These are phyloP conservation scores for Ursus arctos DNA, from an alignment of 2,113 vertebrate genomes.

Conservation along the genomic window DNA sequence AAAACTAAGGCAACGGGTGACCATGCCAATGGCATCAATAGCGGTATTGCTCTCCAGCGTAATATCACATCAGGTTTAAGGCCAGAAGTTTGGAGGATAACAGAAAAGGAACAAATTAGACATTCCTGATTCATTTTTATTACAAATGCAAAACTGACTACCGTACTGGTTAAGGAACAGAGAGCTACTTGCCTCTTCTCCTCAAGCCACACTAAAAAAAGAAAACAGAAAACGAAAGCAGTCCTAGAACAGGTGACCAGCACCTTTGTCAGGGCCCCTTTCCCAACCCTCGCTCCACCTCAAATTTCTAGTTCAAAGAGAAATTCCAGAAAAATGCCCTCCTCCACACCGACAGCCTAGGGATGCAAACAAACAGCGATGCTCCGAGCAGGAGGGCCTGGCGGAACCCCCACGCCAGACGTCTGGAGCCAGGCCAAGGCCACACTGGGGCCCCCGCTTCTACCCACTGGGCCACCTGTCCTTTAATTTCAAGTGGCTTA, in stretches of 20 bases:
- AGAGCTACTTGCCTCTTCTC: not conserved
- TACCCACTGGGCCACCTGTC: not conserved
- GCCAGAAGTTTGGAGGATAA: not conserved
- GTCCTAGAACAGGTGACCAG: not conserved
- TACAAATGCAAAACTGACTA: not conserved
- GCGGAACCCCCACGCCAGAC: not conserved
- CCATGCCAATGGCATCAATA: fast-evolving
- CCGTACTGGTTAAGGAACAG: not conserved
- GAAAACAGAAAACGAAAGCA: not conserved
- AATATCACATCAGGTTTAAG: not conserved
- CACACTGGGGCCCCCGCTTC: not conserved
- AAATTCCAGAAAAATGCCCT: not conserved
- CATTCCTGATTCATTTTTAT: not conserved
- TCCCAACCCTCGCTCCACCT: not conserved
- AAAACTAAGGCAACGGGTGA: fast-evolving
- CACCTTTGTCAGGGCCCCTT: not conserved
- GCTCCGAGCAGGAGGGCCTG: not conserved
- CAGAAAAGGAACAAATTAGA: not conserved
- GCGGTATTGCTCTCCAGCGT: not conserved
- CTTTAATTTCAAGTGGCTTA: not conserved
- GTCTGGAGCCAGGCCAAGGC: not conserved
- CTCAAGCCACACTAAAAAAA: not conserved
- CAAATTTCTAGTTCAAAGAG: not conserved
- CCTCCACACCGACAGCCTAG: not conserved
- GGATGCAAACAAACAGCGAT: not conserved